A percentile compares a stretch with the other conserved stretches of the same genome.
Conservation (phyloP, 2,888 invertebrate genomes). For the Pristionchus maxplancki region DNA sequence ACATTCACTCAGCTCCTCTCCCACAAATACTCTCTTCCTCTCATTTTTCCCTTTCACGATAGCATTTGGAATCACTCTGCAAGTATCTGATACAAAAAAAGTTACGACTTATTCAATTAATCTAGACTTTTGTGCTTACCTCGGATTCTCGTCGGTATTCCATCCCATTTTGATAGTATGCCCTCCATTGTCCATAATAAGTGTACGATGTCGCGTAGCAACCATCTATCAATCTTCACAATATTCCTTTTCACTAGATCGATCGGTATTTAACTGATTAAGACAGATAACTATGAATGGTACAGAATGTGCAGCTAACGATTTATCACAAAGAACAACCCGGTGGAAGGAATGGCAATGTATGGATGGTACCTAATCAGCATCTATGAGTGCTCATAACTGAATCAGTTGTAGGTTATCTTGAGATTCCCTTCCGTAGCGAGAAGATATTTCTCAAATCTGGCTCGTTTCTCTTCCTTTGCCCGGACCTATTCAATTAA, state of each 20-base stretch:
- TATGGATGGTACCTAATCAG: slow-evolving; percentile 1
- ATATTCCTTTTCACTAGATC: neutral
- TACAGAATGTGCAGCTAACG: neutral
- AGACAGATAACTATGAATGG: neutral
- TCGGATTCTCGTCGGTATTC: slow-evolving; percentile 55
- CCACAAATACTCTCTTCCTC: slow-evolving; percentile 92
- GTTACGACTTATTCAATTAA: neutral
- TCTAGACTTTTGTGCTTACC: slow-evolving; percentile 51
- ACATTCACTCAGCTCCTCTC: slow-evolving; percentile 95
- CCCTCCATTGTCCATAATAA: slow-evolving; percentile 76
- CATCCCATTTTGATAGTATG: slow-evolving; percentile 69
- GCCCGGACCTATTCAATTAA: slow-evolving; percentile 51
- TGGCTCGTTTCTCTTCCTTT: slow-evolving; percentile 57
- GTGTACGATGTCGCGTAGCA: neutral
- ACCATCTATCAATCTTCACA: slow-evolving; percentile 31
- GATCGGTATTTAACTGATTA: neutral
- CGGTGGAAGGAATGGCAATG: slow-evolving; percentile 3
- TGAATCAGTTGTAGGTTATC: slow-evolving; percentile 27
- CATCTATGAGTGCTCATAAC: neutral
- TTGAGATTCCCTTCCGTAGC: neutral
- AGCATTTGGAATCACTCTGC: slow-evolving; percentile 88
- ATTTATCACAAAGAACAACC: slow-evolving; percentile 37
- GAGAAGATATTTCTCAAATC: slow-evolving; percentile 54
- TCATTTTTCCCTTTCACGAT: slow-evolving; percentile 99
- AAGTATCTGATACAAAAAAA: slow-evolving; percentile 33